phyloP scores from a whole-genome alignment of 2,888 invertebrate genomes.

The Chironomus riparius region DNA sequence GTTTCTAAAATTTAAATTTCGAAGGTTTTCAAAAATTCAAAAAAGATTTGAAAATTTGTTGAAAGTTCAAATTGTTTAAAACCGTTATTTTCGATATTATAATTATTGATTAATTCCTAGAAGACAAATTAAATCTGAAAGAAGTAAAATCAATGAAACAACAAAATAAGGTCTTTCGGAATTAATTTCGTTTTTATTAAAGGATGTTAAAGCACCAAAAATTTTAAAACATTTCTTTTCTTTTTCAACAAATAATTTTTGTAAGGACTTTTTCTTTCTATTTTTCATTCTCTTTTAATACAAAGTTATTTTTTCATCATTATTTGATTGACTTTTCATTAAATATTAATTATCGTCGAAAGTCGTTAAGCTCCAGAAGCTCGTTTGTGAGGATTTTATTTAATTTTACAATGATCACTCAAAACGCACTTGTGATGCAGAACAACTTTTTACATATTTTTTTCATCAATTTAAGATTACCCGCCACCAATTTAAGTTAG shows the following conservation, averaged over 20 bases:
- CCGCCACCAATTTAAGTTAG: neutral
- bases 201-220: slow-evolving; percentile 6
- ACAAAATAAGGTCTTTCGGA: too few species aligned
- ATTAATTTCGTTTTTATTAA: neutral
- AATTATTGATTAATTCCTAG: too few species aligned
- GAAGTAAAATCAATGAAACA: too few species aligned
- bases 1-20: too few species aligned
- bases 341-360: neutral
- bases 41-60: too few species aligned
- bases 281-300: neutral
- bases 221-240: neutral
- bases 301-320: neutral
- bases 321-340: neutral
- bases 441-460: neutral
- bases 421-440: slow-evolving; percentile 6
- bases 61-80: too few species aligned
- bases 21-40: too few species aligned
- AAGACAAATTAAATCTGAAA: too few species aligned
- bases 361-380: neutral
- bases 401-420: neutral
- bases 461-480: neutral
- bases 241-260: neutral
- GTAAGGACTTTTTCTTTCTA: neutral
- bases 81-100: too few species aligned
- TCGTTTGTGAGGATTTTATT: neutral